These are phyloP conservation scores for Gadus macrocephalus DNA, from an alignment of 2,113 vertebrate species.

Conservation along the genomic window DNA sequence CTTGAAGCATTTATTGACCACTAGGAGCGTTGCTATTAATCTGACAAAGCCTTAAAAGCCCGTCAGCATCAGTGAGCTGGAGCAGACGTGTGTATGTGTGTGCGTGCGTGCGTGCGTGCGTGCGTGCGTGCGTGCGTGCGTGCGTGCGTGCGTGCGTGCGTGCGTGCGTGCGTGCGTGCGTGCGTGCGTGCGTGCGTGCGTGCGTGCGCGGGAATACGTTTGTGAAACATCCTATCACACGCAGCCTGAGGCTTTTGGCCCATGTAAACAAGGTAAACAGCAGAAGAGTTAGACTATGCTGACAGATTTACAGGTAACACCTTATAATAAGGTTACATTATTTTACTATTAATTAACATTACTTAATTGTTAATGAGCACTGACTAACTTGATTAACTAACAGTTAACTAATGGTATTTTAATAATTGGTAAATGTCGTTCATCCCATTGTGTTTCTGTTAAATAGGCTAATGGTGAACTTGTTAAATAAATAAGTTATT, in stretches of 20 bases:
- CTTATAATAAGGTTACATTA: too few species aligned
- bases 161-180: not conserved
- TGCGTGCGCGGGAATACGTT: not conserved
- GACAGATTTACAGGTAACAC: too few species aligned
- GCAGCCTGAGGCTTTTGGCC: too few species aligned
- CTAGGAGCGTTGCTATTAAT: slow-evolving; percentile 58
- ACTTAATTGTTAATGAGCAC: too few species aligned
- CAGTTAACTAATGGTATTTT: too few species aligned
- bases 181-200: not conserved
- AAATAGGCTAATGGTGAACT: too few species aligned
- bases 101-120: not conserved
- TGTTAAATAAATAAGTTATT: too few species aligned
- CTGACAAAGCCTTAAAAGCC: slow-evolving; percentile 63
- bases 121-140: not conserved
- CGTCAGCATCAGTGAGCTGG: slow-evolving; percentile 38
- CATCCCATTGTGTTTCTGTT: too few species aligned
- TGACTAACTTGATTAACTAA: too few species aligned
- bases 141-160: not conserved
- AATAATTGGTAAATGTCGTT: too few species aligned
- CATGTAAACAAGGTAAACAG: not conserved
- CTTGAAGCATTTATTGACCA: slow-evolving; percentile 64
- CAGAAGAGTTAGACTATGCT: too few species aligned
- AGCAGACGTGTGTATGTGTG: not conserved
- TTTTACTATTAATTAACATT: too few species aligned
- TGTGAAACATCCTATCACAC: not conserved